These are phyloP conservation scores for Paragorgia papillata DNA, from an alignment of 92 coral and sea anemone species.

Conservation along the genomic window DNA sequence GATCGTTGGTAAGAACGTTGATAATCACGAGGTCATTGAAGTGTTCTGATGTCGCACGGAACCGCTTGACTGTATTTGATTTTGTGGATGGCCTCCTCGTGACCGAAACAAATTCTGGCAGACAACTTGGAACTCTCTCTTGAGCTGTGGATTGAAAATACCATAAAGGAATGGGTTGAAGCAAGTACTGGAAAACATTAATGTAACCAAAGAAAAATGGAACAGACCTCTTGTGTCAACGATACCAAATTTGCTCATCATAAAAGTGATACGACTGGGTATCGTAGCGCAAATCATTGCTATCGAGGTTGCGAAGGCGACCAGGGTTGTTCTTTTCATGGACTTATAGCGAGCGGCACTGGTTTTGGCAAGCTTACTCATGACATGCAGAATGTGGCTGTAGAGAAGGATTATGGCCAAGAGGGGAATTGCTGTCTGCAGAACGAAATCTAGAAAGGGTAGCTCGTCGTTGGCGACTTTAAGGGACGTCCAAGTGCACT, in stretches of 20 bases:
- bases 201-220: not conserved
- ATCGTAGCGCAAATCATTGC: constrained; percentile 13
- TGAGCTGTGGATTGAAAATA: constrained; percentile 6
- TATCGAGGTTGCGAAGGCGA: not conserved
- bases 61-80: too few species aligned
- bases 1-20: too few species aligned
- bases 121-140: constrained; percentile 3
- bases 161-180: constrained; percentile 19
- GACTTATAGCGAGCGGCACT: not conserved
- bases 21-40: too few species aligned
- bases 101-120: not conserved
- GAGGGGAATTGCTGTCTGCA: constrained; percentile 9
- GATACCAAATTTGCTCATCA: not conserved
- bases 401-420: constrained; percentile 15
- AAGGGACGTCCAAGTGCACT: not conserved
- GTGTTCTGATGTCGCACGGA: too few species aligned
- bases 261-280: constrained; percentile 1
- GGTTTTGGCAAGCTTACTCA: not conserved
- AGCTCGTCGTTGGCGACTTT: not conserved
- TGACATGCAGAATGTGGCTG: not conserved
- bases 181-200: constrained; percentile 20
- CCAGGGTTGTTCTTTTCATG: not conserved
- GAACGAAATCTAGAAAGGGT: constrained; percentile 3
- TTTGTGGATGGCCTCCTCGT: too few species aligned
- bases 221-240: not conserved